Evolutionary conservation across 2,797 vertebrate species (phyloP).

Genomic region (Tarsius wallacei): DNA sequence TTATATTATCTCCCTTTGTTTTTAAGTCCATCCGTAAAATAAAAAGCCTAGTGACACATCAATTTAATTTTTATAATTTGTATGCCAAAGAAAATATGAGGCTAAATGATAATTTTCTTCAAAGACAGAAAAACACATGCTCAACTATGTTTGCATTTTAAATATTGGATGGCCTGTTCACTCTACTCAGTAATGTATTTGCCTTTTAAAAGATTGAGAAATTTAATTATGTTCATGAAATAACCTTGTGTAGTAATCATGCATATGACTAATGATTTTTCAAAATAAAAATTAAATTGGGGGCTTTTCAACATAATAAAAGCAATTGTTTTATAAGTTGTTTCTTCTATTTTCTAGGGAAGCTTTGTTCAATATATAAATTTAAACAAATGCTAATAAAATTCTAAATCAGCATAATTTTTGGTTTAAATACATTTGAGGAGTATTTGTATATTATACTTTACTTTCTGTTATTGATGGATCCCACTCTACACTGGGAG

Average conservation of each 20-base stretch:
- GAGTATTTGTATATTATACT: not conserved
- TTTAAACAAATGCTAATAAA: slow-evolving; percentile 1
- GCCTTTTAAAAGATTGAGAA: slow-evolving; percentile 86
- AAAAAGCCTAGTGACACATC: not conserved
- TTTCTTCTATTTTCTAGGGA: slow-evolving; percentile 57
- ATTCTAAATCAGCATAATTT: not conserved
- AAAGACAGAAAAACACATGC: slow-evolving; percentile 70
- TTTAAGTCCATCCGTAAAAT: not conserved
- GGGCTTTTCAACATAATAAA: slow-evolving; percentile 63
- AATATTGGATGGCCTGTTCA: slow-evolving; percentile 76
- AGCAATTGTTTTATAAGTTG: not conserved
- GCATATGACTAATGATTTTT: slow-evolving; percentile 79
- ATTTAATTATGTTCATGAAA: slow-evolving; percentile 88
- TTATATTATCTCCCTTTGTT: slow-evolving; percentile 40
- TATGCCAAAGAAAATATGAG: slow-evolving; percentile 58
- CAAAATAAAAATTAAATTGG: slow-evolving; percentile 56
- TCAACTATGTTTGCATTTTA: slow-evolving; percentile 84
- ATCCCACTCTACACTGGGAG: slow-evolving; percentile 1
- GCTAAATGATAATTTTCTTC: slow-evolving; percentile 75
- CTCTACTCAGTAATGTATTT: slow-evolving; percentile 87
- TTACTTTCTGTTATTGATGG: not conserved
- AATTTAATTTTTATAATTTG: slow-evolving; percentile 48
- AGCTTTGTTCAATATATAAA: not conserved
- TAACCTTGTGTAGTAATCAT: slow-evolving; percentile 80
- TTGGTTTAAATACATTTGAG: slow-evolving; percentile 10